Percentiles rank a stretch among this genome's conserved stretches.
Evolutionary conservation across 64 coral and sea anemone species (phyloP).

Genomic region (Stichodactyla helianthus): DNA sequence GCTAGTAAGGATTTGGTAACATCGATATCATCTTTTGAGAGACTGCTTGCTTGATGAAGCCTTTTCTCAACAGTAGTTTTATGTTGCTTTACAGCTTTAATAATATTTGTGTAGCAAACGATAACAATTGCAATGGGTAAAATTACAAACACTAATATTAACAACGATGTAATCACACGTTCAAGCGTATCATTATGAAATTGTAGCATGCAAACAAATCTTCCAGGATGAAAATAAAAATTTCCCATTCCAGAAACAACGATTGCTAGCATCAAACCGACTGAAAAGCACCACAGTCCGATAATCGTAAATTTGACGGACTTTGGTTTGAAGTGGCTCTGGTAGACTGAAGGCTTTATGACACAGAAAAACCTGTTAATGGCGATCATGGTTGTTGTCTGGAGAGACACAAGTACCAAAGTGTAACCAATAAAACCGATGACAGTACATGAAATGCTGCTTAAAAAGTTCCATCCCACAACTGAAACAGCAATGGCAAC

Average conservation of each 20-base stretch:
- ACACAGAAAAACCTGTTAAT: slow-evolving; percentile 42
- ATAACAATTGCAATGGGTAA: neutral
- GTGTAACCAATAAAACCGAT: slow-evolving; percentile 10
- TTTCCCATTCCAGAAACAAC: neutral
- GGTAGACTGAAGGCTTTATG: slow-evolving; percentile 10
- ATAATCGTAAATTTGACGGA: neutral
- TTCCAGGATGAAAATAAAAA: neutral
- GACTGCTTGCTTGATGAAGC: neutral
- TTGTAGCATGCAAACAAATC: neutral
- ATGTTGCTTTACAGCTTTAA: neutral
- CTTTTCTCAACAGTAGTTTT: neutral
- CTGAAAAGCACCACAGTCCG: neutral
- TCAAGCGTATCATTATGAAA: neutral
- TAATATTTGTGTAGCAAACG: neutral
- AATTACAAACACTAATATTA: neutral
- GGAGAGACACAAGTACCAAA: slow-evolving; percentile 32
- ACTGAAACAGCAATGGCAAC: slow-evolving; percentile 17
- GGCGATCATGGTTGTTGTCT: slow-evolving; percentile 36
- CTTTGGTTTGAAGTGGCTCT: slow-evolving; percentile 17
- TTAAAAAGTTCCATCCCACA: slow-evolving; percentile 3
- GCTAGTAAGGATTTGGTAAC: neutral
- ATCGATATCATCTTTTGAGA: neutral
- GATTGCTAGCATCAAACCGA: neutral
- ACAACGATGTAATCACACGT: neutral
- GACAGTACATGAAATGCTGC: slow-evolving; percentile 8